These are phyloP conservation scores for Crotalus viridis DNA, from an alignment of 2,113 vertebrate species.

Conservation along the genomic window DNA sequence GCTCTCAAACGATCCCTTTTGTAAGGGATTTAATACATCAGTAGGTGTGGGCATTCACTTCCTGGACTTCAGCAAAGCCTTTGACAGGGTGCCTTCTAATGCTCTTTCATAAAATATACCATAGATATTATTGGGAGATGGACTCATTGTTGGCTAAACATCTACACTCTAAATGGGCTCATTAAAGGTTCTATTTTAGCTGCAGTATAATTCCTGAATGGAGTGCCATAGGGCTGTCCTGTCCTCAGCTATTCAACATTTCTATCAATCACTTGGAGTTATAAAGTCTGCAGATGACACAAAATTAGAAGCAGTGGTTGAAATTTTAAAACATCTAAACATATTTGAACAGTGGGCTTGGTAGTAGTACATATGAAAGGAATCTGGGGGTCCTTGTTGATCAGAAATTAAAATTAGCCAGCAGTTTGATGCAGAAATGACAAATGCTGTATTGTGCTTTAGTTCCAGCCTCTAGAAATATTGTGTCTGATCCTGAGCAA, in stretches of 20 bases:
- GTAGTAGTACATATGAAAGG: not conserved
- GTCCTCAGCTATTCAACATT: not conserved
- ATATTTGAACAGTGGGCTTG: not conserved
- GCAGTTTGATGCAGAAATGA: not conserved
- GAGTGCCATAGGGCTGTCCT: not conserved
- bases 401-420: not conserved
- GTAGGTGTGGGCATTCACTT: not conserved
- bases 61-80: not conserved
- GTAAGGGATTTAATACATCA: not conserved
- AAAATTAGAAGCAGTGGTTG: not conserved
- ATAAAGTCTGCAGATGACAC: not conserved
- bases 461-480: not conserved
- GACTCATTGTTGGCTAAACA: not conserved
- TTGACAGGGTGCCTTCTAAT: not conserved
- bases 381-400: not conserved
- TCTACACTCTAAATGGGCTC: not conserved
- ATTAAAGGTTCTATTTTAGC: not conserved
- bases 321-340: not conserved
- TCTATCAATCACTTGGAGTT: not conserved
- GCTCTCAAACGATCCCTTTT: no score
- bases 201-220: not conserved
- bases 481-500: not conserved
- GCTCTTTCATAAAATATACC: not conserved
- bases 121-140: not conserved
- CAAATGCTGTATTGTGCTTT: not conserved